Evolutionary conservation across 2,797 vertebrate species (phyloP), one percentile per base, ranked within the genome.

Genomic region (Sebastes glaucus): DNA sequence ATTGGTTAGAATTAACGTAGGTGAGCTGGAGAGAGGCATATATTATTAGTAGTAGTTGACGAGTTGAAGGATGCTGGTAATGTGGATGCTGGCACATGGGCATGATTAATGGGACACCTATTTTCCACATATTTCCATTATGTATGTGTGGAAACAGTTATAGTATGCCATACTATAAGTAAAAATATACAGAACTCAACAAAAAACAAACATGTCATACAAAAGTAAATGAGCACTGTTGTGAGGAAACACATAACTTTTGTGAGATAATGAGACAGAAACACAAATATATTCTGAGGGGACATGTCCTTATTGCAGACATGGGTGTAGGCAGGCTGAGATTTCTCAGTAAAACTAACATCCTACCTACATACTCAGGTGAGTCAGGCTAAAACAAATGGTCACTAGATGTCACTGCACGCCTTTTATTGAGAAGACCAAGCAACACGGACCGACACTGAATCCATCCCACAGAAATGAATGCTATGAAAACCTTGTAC

Each of bases 341-440:
- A 55, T 55, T 22, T 55, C 52, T 55, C 52, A 55, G 46, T 52
- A 52, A 52, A 52, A 52, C 18, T n/a, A 46, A 18, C 38, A 42
- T 42, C 14, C 46, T 49, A 20, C 18, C 46, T 49, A 42, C 14
- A 42, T 42, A 42, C 11, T 38, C 11, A 38, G 35, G 35, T 38
- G 35, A 38, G 35, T 38, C 35, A 38, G 35, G 35, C 35, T 38
- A 63, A 60, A 18, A 18, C 4, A 60, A 30, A 30, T 20, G 7
- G 60, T 23, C 92, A 90, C 85, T 86, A 92, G 90, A 46, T 89
- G 90, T 84, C 90, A 66, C 85, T 90, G 46, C 28, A 42, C 3
- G 6, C 55, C 27, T 1, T 64, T 56, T 60, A 32, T 57, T 62
- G 11, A 27, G 8, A 80, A 30, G 9, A 56, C 38, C 27, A 13